Conservation (phyloP, 2,888 invertebrate species). For the Macrosiphum euphorbiae region DNA sequence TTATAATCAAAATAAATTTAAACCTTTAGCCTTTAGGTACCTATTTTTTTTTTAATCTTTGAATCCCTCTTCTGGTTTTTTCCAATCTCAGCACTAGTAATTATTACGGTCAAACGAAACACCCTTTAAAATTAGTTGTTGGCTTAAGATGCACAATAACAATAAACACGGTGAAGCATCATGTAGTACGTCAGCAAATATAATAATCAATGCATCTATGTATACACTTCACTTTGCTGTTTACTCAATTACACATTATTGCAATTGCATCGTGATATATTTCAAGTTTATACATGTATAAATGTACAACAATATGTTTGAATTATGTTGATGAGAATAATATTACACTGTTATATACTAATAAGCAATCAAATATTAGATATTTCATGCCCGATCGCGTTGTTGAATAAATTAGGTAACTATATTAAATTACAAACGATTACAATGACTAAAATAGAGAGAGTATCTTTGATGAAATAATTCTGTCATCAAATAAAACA, state of each 20-base stretch:
- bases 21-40: too few relatives aligned
- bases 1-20: too few relatives aligned
- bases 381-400: background rate
- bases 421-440: background rate
- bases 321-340: background rate
- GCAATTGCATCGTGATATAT: background rate
- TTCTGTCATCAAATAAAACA: background rate
- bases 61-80: too few relatives aligned
- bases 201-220: background rate
- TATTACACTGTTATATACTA: background rate
- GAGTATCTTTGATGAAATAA: background rate
- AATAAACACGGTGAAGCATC: background rate
- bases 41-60: too few relatives aligned
- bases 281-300: background rate
- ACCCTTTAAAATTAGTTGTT: background rate
- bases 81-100: too few relatives aligned
- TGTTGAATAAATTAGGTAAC: background rate
- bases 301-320: background rate
- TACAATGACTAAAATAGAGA: background rate
- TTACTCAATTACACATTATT: background rate
- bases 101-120: background rate
- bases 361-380: background rate
- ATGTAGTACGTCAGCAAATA: background rate
- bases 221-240: background rate
- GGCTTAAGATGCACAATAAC: background rate